Base-by-base conservation (phyloP, 2,113 vertebrate species). In the Telmatochromis sp. region DNA sequence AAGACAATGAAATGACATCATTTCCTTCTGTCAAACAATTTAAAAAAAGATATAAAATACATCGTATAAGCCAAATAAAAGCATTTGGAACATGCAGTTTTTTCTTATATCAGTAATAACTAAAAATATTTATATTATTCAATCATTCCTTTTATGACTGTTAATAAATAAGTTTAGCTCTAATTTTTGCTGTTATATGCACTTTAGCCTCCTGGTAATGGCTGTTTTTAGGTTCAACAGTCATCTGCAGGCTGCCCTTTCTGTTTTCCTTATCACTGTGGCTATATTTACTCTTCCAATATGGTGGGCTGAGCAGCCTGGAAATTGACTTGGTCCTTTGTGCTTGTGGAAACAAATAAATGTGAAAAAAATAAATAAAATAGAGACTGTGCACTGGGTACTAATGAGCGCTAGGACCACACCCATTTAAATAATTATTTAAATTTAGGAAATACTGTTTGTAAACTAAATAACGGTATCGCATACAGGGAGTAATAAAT, bases 211-310 rank as follows among this genome's bases (percentile, higher is more conserved):
- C 6, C 21, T 33, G 15, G 19, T 65, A 31, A 15, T 15, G 7
- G 4, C 21, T 26, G 6, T 4, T 68, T 73, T 83, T 21, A 15
- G 79, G 37, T 15, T 47, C 3, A 65, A 15, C 6, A 8, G 35
- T 84, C 12, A 68, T 37, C 63, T 53, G 5, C 42, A 60, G 78
- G 85, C 82, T 85, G 81, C 73, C 85, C 80, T 83, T 80, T 89
- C 84, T 58, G 19, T 63, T 88, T 90, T 85, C 54, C 91, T 92
- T 93, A 93, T 95, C 94, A 57, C 80, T 15, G 54, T 42, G 82
- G 85, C 78, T 88, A 85, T 95, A 93, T 96, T 96, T 96, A 91
- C 91, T 95, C 90, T 92, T 89, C 90, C 85, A 93, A 80, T 81
- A 79, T 87, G 85, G 88, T 85, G 92, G 81, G 93, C 87, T 26